Percentiles rank a stretch among this genome's conserved stretches.
Conservation (phyloP, 2,113 vertebrate species). For the Caranx melampygus region DNA sequence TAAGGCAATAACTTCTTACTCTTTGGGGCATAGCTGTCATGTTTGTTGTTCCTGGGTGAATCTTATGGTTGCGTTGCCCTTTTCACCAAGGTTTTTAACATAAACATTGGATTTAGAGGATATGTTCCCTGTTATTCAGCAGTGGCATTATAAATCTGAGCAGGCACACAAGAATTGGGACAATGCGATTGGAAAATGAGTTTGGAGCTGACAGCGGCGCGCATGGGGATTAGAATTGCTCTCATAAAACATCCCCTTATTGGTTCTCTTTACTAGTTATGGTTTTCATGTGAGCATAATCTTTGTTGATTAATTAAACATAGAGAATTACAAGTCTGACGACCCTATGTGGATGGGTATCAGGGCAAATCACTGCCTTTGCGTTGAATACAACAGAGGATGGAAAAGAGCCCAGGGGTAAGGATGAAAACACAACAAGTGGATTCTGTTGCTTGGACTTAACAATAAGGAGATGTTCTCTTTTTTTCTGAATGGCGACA, state of each 20-base stretch:
- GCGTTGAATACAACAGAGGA: slow-evolving; percentile 10
- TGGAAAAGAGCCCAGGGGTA: slow-evolving; percentile 45
- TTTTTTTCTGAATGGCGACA: slow-evolving; percentile 31
- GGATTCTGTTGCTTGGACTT: slow-evolving; percentile 11
- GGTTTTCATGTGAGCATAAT: slow-evolving; percentile 53
- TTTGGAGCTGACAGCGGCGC: slow-evolving; percentile 45
- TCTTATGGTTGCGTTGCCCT: slow-evolving; percentile 55
- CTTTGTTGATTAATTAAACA: slow-evolving; percentile 64
- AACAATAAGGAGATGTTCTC: slow-evolving; percentile 12
- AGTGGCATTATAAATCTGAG: slow-evolving; percentile 48
- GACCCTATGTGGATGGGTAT: slow-evolving; percentile 18
- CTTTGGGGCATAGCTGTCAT: slow-evolving; percentile 59
- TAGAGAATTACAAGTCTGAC: slow-evolving; percentile 30
- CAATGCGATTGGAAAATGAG: slow-evolving; percentile 46
- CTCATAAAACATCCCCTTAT: slow-evolving; percentile 40
- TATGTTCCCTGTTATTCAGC: slow-evolving; percentile 18
- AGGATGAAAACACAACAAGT: slow-evolving; percentile 37
- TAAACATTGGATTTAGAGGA: slow-evolving; percentile 55
- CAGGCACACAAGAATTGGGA: slow-evolving; percentile 29
- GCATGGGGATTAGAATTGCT: slow-evolving; percentile 43
- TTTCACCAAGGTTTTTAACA: slow-evolving; percentile 58
- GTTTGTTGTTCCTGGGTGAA: slow-evolving; percentile 69
- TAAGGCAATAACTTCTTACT: slow-evolving; percentile 68
- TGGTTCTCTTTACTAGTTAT: slow-evolving; percentile 44
- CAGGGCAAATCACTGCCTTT: slow-evolving; percentile 15